phyloP scores from a whole-genome alignment of 2,113 vertebrate genomes.

The Ctenomys sociabilis region DNA sequence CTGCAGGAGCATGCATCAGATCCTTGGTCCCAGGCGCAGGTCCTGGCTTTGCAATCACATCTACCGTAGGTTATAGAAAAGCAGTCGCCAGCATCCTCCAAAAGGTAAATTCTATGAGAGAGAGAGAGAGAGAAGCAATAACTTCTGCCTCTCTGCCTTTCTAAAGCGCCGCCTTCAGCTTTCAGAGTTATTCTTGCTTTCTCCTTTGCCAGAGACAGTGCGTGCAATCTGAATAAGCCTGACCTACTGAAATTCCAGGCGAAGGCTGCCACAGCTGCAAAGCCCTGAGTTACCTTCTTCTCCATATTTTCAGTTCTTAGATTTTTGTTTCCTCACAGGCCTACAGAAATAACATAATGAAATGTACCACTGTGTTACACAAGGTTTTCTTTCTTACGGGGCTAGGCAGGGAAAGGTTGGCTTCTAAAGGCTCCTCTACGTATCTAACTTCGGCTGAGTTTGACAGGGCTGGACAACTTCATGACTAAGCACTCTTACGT shows the following conservation, averaged over 20 bases:
- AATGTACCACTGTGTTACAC: slow-evolving; percentile 44
- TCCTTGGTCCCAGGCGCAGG: fast-evolving
- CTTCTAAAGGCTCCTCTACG: neutral
- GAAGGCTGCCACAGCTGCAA: neutral
- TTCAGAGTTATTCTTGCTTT: neutral
- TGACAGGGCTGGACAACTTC: slow-evolving; percentile 35
- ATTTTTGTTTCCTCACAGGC: neutral
- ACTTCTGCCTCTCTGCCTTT: slow-evolving; percentile 2
- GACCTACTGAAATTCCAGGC: slow-evolving; percentile 35
- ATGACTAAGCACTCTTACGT: slow-evolving; percentile 70
- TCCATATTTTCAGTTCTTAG: neutral
- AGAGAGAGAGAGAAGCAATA: neutral
- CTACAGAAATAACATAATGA: slow-evolving; percentile 15
- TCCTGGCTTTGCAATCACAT: neutral
- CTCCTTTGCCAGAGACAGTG: neutral
- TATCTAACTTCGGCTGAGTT: neutral
- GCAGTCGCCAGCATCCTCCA: neutral
- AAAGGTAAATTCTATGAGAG: slow-evolving; percentile 50
- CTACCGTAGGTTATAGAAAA: neutral
- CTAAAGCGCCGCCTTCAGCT: neutral
- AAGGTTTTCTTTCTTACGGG: neutral
- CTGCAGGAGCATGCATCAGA: fast-evolving
- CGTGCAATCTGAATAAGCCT: neutral
- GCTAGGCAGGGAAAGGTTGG: neutral
- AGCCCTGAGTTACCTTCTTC: neutral